These are phyloP conservation scores for Olivierus martensii DNA, from an alignment of 1,140 invertebrate genomes.

Conservation along the genomic window DNA sequence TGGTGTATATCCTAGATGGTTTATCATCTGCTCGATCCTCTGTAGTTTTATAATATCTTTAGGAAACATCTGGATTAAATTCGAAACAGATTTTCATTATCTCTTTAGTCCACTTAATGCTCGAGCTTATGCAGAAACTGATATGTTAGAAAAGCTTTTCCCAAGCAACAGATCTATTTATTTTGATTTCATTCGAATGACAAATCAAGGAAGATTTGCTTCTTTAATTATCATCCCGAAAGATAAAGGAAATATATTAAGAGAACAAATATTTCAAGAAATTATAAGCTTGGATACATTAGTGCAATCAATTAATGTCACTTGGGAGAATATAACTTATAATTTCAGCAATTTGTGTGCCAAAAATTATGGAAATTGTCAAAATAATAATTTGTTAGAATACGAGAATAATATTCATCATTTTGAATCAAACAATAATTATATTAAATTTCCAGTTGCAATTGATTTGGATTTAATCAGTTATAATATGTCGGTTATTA, in stretches of 20 bases:
- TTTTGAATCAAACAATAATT: conserved; percentile 52
- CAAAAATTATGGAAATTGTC: conserved; percentile 62
- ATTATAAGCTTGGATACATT: conserved; percentile 54
- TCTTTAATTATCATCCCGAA: conserved; percentile 67
- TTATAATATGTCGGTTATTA: conserved; percentile 64
- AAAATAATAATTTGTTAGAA: conserved; percentile 67
- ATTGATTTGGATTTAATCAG: conserved; percentile 73
- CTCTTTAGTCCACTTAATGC: conserved; percentile 78
- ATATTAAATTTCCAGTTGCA: conserved; percentile 72
- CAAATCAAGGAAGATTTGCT: conserved; percentile 71
- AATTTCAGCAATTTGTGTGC: conserved; percentile 64
- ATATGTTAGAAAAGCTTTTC: conserved; percentile 46
- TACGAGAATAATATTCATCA: conserved; percentile 61
- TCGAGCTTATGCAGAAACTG: conserved; percentile 50
- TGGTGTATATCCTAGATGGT: too few relatives aligned
- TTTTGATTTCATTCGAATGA: conserved; percentile 38
- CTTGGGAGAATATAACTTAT: conserved; percentile 6
- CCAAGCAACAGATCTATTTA: conserved; percentile 13
- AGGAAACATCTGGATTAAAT: conserved; percentile 65
- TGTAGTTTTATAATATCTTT: too few relatives aligned
- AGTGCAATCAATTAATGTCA: conserved; percentile 55
- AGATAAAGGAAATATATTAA: conserved; percentile 61
- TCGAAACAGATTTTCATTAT: conserved; percentile 87
- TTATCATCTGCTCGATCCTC: too few relatives aligned
- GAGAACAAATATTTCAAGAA: conserved; percentile 59